phyloP scores from a whole-genome alignment of 2,888 invertebrate species.

The Argyresthia goedartella region DNA sequence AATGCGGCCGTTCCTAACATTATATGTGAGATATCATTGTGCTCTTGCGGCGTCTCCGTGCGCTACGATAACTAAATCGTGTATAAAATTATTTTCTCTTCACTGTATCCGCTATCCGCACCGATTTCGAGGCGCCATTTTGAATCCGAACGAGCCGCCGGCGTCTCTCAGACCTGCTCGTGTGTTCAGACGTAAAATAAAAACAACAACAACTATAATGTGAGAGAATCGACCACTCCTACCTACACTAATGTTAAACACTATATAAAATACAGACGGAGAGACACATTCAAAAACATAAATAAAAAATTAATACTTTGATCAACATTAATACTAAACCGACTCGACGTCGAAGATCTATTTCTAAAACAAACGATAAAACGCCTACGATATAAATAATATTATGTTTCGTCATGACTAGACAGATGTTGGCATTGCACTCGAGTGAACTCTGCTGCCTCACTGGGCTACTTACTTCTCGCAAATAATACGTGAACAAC shows the following conservation, averaged over 20 bases:
- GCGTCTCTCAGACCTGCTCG: too few species aligned
- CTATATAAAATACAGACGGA: neutral
- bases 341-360: slow-evolving; percentile 2
- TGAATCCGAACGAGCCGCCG: too few species aligned
- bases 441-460: slow-evolving; percentile 5
- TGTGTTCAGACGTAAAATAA: neutral
- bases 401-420: slow-evolving; percentile 19
- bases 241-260: neutral
- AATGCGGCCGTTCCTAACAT: too few species aligned
- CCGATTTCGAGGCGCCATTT: too few species aligned
- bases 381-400: neutral
- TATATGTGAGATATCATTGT: too few species aligned
- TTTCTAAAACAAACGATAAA: neutral
- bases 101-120: too few species aligned
- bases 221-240: neutral
- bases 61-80: too few species aligned
- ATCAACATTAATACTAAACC: slow-evolving; percentile 19
- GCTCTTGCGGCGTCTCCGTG: too few species aligned
- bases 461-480: slow-evolving; percentile 12
- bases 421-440: slow-evolving; percentile 24
- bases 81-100: too few species aligned
- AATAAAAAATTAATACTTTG: slow-evolving; percentile 22
- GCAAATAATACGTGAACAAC: slow-evolving; percentile 1
- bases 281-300: slow-evolving; percentile 22
- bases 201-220: neutral